Evolutionary conservation across 2,888 invertebrate genomes (phyloP), one percentile per base, ranked within the genome.

Genomic region (Bhutanitis thaidina): DNA sequence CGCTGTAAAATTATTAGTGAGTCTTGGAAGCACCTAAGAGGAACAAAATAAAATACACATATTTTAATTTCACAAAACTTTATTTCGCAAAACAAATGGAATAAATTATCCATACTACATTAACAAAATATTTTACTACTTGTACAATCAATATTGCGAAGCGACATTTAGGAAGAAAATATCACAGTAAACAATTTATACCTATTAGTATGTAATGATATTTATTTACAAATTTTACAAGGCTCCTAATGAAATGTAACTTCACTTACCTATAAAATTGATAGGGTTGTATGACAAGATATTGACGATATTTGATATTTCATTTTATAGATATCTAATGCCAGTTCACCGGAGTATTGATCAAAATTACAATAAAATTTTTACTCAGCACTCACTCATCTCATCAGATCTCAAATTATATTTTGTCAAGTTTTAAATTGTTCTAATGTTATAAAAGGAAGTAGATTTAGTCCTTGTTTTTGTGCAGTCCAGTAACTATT

Each of bases 131-230:
- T 69, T 71, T 65, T 67, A 61, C 67, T 75, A 69, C 66, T 63
- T 64, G 63, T 65, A 66, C 64, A 65, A 67, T 62, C 52, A 65
- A 59, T 64, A 67, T 70, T 67, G 71, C 67, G 57, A 68, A 71
- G 67, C 74, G 63, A 73, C 64, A 66, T 63, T 52, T 65, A 78
- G 77, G 79, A 84, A 81, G 79, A 81, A 62, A 70, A 71, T 85
- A 85, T 85, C 84, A 85, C 85, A 86, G 86, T 77, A 68, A 78
- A 52, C 43, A 47, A 47, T 47, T 52, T 43, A 47, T 43, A 47
- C 29, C 43, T 47, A 52, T 37, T 39, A 40, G 27, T 37, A 43
- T 32, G 37, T 14, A 38, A 32, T 32, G 15, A 32, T 39, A 27
- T 12, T 13, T 41, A 36, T 10, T 20, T 20, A 20, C 20, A 20